Percentiles rank a stretch among this genome's conserved stretches.
Conservation (phyloP, 2,113 vertebrate species). For the Rhabdomys dilectus region DNA sequence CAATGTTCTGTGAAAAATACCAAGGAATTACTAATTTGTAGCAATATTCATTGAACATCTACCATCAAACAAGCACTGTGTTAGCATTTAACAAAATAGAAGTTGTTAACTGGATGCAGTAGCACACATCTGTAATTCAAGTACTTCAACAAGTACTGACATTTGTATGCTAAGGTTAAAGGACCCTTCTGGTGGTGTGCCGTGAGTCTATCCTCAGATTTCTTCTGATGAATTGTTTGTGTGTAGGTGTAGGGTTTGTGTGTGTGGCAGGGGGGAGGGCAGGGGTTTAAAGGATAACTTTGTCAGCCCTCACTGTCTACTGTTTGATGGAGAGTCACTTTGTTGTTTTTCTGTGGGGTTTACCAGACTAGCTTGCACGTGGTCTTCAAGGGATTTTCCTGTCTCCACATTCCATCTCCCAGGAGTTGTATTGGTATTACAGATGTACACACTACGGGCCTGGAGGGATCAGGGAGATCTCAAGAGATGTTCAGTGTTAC, state of each 20-base stretch:
- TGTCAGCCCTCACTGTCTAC: neutral
- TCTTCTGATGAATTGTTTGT: neutral
- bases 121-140: constrained; percentile 13
- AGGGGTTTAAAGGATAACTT: neutral
- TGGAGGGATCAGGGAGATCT: neutral
- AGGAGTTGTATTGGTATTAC: neutral
- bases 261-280: too few relatives aligned
- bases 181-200: neutral
- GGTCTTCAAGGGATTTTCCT: neutral
- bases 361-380: neutral
- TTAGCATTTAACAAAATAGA: neutral
- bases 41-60: neutral
- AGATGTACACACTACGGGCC: neutral
- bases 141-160: neutral
- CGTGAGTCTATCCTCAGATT: neutral
- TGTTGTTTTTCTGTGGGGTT: neutral
- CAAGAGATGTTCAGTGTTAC: neutral
- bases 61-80: neutral
- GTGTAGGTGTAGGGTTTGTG: neutral
- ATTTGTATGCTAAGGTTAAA: neutral
- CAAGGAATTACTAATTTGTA: constrained; percentile 20
- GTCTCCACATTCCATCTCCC: neutral
- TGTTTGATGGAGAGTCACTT: neutral
- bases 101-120: neutral
- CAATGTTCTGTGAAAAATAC: neutral